Conservation (phyloP, 2,113 vertebrate genomes). For the Collichthys lucidus region DNA sequence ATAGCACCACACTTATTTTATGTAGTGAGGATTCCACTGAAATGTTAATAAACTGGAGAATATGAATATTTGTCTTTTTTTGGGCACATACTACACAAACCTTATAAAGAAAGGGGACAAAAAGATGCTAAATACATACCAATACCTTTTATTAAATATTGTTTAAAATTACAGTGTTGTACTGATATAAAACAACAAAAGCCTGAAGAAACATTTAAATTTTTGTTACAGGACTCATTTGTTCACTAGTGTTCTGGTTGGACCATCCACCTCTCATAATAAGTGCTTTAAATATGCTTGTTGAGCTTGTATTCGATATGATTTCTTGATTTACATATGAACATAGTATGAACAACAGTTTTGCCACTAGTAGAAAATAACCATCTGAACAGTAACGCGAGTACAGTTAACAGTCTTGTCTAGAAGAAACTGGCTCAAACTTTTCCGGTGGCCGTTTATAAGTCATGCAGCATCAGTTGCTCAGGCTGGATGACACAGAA, state of each 20-base stretch:
- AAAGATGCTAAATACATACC: neutral
- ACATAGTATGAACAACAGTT: slow-evolving; percentile 9
- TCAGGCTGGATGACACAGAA: slow-evolving; percentile 67
- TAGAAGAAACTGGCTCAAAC: neutral
- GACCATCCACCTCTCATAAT: slow-evolving; percentile 14
- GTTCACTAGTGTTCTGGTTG: slow-evolving; percentile 67
- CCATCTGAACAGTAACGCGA: neutral
- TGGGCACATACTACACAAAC: neutral
- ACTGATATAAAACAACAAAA: slow-evolving; percentile 42
- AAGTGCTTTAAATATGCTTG: slow-evolving; percentile 56
- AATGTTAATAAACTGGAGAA: slow-evolving; percentile 51
- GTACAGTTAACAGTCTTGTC: neutral
- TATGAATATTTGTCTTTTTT: slow-evolving; percentile 17
- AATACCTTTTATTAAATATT: slow-evolving; percentile 77
- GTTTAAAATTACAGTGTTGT: slow-evolving; percentile 56
- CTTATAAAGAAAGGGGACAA: neutral
- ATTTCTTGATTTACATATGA: slow-evolving; percentile 23
- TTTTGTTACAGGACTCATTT: slow-evolving; percentile 48
- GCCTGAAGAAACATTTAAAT: slow-evolving; percentile 9
- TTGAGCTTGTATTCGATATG: neutral
- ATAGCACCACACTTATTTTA: slow-evolving; percentile 43
- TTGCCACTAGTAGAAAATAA: neutral
- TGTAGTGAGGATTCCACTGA: slow-evolving; percentile 39
- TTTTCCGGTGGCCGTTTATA: slow-evolving; percentile 11
- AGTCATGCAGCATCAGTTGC: slow-evolving; percentile 48